These are phyloP conservation scores for Kryptolebias marmoratus DNA, from an alignment of 2,113 vertebrate species.

Conservation along the genomic window DNA sequence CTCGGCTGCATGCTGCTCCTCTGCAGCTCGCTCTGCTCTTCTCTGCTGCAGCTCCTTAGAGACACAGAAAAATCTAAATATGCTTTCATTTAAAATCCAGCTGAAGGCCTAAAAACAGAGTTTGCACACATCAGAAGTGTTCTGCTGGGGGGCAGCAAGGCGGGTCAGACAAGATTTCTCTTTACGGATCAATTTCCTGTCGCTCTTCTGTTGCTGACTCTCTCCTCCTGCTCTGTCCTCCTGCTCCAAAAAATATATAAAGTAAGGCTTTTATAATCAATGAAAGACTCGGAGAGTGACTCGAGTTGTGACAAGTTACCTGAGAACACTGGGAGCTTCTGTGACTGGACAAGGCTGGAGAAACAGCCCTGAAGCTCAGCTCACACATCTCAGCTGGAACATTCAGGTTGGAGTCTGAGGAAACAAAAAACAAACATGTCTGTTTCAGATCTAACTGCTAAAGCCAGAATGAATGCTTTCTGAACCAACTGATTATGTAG, in stretches of 20 bases:
- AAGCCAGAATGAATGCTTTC: too few relatives aligned
- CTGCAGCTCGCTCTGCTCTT: conserved; percentile 73
- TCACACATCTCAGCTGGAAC: conserved; percentile 56
- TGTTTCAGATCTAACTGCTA: too few relatives aligned
- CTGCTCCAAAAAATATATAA: conserved; percentile 66
- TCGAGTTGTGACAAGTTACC: conserved; percentile 32
- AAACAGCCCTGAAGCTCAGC: conserved; percentile 65
- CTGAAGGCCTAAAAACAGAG: neutral
- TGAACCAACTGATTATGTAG: neutral
- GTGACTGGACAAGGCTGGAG: conserved; percentile 51
- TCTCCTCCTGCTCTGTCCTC: conserved; percentile 70
- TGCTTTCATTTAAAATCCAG: neutral
- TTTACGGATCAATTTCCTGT: conserved; percentile 81
- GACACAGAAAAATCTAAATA: neutral
- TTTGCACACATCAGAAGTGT: conserved; percentile 10
- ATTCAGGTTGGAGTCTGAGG: conserved; percentile 75
- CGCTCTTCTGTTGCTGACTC: conserved; percentile 73
- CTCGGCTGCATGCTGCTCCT: conserved; percentile 58
- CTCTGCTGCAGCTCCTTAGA: conserved; percentile 88
- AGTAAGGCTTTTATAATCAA: neutral
- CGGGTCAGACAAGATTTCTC: conserved; percentile 86
- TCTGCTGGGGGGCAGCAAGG: conserved; percentile 80
- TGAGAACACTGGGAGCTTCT: conserved; percentile 73
- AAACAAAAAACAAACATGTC: conserved; percentile 6
- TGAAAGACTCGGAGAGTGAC: neutral